Percentiles rank a stretch among this genome's conserved stretches.
Evolutionary conservation across 2,888 invertebrate genomes (phyloP).

Genomic region (Cantharis rustica): DNA sequence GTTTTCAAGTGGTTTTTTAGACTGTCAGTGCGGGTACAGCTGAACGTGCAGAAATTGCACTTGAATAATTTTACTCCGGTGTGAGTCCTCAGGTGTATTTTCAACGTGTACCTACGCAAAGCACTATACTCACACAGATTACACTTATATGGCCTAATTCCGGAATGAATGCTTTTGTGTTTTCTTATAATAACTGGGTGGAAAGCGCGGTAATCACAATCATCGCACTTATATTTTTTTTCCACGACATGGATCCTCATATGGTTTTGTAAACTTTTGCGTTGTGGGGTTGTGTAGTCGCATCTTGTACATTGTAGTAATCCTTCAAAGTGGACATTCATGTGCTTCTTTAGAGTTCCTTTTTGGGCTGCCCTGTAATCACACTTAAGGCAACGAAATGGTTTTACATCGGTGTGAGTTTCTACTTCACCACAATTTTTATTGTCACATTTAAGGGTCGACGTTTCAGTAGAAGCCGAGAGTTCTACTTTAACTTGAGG

Average conservation of each 20-base stretch:
- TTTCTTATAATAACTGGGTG: slow-evolving; percentile 52
- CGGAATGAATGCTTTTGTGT: slow-evolving; percentile 52
- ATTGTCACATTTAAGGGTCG: no score
- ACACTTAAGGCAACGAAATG: slow-evolving; percentile 48
- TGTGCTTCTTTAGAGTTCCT: slow-evolving; percentile 64
- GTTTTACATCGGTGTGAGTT: slow-evolving; percentile 52
- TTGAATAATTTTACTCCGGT: slow-evolving; percentile 12
- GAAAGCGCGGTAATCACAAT: slow-evolving; percentile 50
- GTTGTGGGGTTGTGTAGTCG: slow-evolving; percentile 64
- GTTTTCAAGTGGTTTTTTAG: slow-evolving; percentile 58
- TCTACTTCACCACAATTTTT: no score
- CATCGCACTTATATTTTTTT: slow-evolving; percentile 41
- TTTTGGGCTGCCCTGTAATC: slow-evolving; percentile 63
- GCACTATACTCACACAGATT: slow-evolving; percentile 48
- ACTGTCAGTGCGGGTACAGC: slow-evolving; percentile 60
- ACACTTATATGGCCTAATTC: slow-evolving; percentile 52
- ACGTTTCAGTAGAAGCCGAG: no score
- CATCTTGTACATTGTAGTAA: slow-evolving; percentile 63
- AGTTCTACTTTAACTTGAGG: no score
- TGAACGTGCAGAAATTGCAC: slow-evolving; percentile 27
- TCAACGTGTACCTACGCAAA: slow-evolving; percentile 10
- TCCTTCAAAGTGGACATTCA: slow-evolving; percentile 65
- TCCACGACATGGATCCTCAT: slow-evolving; percentile 61
- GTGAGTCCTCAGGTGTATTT: slow-evolving; percentile 15
- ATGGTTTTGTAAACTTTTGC: slow-evolving; percentile 63